Base-by-base conservation (phyloP, 2,888 invertebrate species). In the Agriotes lineatus region DNA sequence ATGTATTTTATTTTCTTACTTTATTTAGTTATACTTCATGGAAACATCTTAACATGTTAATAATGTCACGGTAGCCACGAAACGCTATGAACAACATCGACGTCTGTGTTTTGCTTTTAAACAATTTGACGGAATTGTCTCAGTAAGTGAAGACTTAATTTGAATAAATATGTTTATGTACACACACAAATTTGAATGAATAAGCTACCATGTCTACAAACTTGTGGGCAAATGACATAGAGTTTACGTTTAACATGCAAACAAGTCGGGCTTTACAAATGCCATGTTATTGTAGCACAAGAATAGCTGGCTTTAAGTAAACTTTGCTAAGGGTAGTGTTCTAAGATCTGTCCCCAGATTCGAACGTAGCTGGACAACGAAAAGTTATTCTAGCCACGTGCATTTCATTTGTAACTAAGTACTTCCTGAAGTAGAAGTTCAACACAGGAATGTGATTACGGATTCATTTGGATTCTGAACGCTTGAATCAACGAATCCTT, bases 231-330 rank as follows among this genome's bases (percentile, higher is more conserved):
- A 56, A 56, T 56, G 56, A 22, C 39, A 39, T 56, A 56, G 37
- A n/a, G 56, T 39, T 39, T 19, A 39, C 52, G 56, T 39, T 56
- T 35, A 20, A 56, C 22, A 56, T 56, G 56, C 56, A 37, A 35
- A 56, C 39, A 56, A 56, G 22, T 52, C 25, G 33, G 52, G 52
- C 52, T 52, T 52, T 30, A 25, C 14, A 52, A 33, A 30, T 52
- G 33, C 52, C 52, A 7, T 33, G 33, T 33, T 33, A 33, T 52
- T 33, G 1, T 7, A 25, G 16, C 4, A 18, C 35, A 52, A 52
- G 16, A 52, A 25, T 52, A 52, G 33, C 18, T 18, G 12, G 9
- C 33, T 52, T 16, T 10, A 18, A 37, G 33, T 14, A 56, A 52
- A 39, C 20, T 56, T 20, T 20, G n/a, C 10, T 4, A 19, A 33